Conservation (phyloP, 2,113 vertebrate genomes). For the Ranitomeya variabilis region DNA sequence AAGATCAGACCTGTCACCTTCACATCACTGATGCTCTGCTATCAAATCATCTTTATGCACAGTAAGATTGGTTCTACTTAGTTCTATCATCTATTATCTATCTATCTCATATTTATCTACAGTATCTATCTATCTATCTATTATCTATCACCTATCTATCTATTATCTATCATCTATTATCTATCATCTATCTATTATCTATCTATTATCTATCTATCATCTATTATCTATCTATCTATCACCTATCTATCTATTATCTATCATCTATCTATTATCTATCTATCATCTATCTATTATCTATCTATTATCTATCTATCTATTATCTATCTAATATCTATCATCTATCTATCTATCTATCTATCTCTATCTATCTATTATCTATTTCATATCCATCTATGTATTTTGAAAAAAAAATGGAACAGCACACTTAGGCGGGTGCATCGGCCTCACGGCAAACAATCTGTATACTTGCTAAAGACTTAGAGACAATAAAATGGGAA, state of each 20-base stretch:
- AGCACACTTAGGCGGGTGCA: too few relatives aligned
- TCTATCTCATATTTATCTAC: not conserved
- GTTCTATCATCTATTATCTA: not conserved
- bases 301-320: too few relatives aligned
- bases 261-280: slow-evolving; percentile 1
- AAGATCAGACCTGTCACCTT: not conserved
- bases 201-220: slow-evolving; percentile 3
- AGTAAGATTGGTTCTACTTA: not conserved
- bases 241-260: too few relatives aligned
- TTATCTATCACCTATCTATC: not conserved
- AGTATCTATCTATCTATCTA: not conserved
- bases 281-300: not conserved
- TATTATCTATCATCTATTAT: not conserved
- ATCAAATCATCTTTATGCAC: not conserved
- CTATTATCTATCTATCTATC: not conserved
- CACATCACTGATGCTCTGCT: not conserved
- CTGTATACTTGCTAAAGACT: too few relatives aligned
- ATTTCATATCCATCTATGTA: not conserved
- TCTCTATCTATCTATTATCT: not conserved
- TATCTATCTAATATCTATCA: not conserved
- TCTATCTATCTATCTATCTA: slow-evolving; percentile 3
- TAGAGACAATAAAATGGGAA: too few relatives aligned
- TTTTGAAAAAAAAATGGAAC: too few relatives aligned
- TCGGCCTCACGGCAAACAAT: too few relatives aligned
- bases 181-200: slow-evolving; percentile 6